A percentile compares a stretch with the other conserved stretches of the same genome.
Conservation (phyloP, 1,140 invertebrate species). For the Penaeus indicus region DNA sequence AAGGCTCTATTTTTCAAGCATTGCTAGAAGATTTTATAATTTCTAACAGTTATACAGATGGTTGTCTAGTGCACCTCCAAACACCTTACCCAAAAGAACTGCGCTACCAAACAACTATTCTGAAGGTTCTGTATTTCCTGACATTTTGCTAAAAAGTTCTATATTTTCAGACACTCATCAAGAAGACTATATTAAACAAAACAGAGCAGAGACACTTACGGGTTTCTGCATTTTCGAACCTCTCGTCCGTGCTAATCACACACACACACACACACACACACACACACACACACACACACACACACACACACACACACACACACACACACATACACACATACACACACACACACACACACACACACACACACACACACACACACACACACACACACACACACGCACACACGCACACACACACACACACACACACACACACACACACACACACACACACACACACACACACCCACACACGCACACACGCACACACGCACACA, state of each 20-base stretch:
- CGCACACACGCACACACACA: not conserved
- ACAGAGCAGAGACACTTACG: no score
- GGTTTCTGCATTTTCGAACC: no score
- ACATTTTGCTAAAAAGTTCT: no score
- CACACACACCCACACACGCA: constrained; percentile 3
- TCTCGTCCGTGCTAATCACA: not conserved
- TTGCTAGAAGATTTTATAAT: no score
- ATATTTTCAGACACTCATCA: no score
- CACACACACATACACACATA: constrained; percentile 18
- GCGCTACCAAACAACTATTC: no score
- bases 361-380: not conserved
- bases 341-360: constrained; percentile 13
- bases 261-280: constrained; percentile 10
- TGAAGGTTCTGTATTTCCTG: no score
- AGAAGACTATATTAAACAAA: no score
- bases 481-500: constrained; percentile 1
- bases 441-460: constrained; percentile 9
- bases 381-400: not conserved
- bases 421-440: constrained; percentile 9
- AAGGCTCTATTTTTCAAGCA: no score
- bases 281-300: not conserved
- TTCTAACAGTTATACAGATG: no score
- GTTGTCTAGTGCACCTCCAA: no score
- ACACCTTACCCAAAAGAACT: no score
- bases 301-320: not conserved